Evolutionary conservation across 2,797 vertebrate species (phyloP), one percentile per base, ranked within the genome.

Genomic region (Rhinichthys osculus): DNA sequence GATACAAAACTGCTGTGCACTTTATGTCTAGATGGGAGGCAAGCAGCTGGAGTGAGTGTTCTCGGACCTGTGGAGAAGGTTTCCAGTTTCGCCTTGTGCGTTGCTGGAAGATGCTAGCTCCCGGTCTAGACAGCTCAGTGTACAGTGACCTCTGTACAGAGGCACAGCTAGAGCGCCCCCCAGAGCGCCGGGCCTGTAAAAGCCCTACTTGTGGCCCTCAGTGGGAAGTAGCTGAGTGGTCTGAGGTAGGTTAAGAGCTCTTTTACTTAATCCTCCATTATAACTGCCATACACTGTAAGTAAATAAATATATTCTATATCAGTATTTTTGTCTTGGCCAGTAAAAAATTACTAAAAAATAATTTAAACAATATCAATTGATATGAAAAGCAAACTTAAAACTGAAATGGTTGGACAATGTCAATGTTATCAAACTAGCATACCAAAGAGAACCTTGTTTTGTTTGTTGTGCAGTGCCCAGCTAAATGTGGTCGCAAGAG

Each of bases 171-270:
- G 95, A 97, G 87, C 93, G 97, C 59, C 98, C 98, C 0, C 94
- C 96, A 6, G 98, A 99, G 92, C 96, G 97, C 59, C 96, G 98
- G 78, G 86, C 95, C 3, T 99, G 98, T 94, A 97, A 97, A 89
- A 98, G 97, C 91, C 97, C 97, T 0, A 96, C 96, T 82, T 99
- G 98, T 0, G 98, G 98, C 23, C 98, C 98, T 0, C 98, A 99
- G 94, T 99, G 98, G 98, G 98, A 99, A 92, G 98, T 99, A 94
- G 98, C 98, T 0, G 98, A 99, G 92, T 99, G 98, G 98, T 96
- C 95, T 0, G 98, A 99, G 97, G 98, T 98, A 84, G 30, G 91
- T 30, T 71, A 66, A 35, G 19, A 62, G 23, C 30, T 62, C 5
- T 16, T 69, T 5, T 23, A 33, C 6, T 21, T 59, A 11, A 42